phyloP scores from a whole-genome alignment of 2,113 vertebrate genomes.

The pig (Sus scrofa) region T2T-Sscrofa CM000813.6:125138001-125138500 shows the following conservation, averaged over 20 bases:
- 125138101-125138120: background rate
- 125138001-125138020: too few species aligned
- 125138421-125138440: background rate
- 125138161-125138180: background rate
- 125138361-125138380: constrained; percentile 14
- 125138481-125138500: background rate
- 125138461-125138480: background rate
- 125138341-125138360: background rate
- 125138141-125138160: background rate
- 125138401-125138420: background rate
- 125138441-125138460: background rate
- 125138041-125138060: too few species aligned
- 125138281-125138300: background rate
- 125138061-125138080: too few species aligned
- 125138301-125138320: background rate
- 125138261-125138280: background rate
- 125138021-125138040: too few species aligned
- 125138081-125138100: background rate
- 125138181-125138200: constrained; percentile 1
- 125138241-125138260: constrained; percentile 6
- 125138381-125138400: constrained; percentile 5
- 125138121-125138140: background rate
- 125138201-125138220: background rate
- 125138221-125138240: background rate
- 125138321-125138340: background rate